Base-by-base conservation (phyloP, 2,888 invertebrate species). In the Apomyelois bistriatella region DNA sequence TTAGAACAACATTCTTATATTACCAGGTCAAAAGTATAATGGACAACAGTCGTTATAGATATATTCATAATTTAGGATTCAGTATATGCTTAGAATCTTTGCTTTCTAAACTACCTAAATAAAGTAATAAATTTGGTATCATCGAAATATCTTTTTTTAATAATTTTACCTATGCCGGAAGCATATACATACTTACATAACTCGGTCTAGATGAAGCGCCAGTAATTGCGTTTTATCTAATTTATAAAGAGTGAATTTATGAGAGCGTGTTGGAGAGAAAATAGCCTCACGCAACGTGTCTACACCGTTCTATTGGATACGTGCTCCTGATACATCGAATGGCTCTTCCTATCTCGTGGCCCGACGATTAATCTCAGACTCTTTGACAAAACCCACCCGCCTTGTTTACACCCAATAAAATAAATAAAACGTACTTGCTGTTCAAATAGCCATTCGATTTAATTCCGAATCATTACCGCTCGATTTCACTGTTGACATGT, bases 211-310 rank as follows among this genome's bases (percentile, higher is more conserved):
- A 48, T 17, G 36, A 10, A 16, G 36, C 17, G 49, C 28, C 49
- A 40, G 38, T 49, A 66, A 72, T 74, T 73, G 72, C 73, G 66
- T 76, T 79, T 79, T 77, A 77, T 81, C 71, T 79, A 80, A 82
- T 83, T 82, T 82, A 83, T 80, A 80, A 79, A 73, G 72, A 74
- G 70, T 70, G 71, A 74, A 84, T 84, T 82, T 83, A 83, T 80
- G 81, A 72, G 76, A 70, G 70, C 64, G 70, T 73, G 62, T 72
- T 74, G 72, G 61, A 67, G 70, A 70, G 74, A 68, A 72, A 79
- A 82, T 81, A 76, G 72, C 73, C 76, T 78, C 82, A 83, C 82
- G 81, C 50, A 54, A 54, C 51, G 48, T 47, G 54, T 54, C 43
- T 41, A 36, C 40, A 30, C n/a, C 40, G 41, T 54, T 54, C 41